Percentiles rank a stretch among this genome's conserved stretches.
Evolutionary conservation across 2,113 vertebrate species (phyloP).

Genomic region (Protomyctophum bolini): DNA sequence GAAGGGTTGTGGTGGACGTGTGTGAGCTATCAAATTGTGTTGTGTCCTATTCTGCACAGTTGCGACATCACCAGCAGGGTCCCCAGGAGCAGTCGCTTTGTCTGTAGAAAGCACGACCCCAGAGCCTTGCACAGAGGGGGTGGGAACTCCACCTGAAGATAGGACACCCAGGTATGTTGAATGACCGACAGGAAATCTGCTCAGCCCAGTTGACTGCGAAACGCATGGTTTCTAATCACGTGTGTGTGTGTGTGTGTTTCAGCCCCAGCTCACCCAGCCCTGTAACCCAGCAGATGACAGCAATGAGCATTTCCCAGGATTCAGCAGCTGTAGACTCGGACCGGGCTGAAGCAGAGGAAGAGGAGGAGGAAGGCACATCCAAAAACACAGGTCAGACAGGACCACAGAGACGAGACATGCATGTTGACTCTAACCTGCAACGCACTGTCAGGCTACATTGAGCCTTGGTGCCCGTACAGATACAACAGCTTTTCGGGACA

Average conservation of each 20-base stretch:
- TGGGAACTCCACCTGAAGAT: slow-evolving; percentile 76
- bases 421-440: not conserved
- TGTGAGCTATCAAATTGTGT: slow-evolving; percentile 24
- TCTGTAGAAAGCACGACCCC: slow-evolving; percentile 70
- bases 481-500: too few species aligned
- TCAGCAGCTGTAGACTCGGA: slow-evolving; percentile 78
- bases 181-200: not conserved
- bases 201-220: not conserved
- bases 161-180: slow-evolving; percentile 76
- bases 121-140: slow-evolving; percentile 73
- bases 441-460: too few species aligned
- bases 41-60: slow-evolving; percentile 49
- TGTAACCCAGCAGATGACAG: slow-evolving; percentile 90
- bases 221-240: too few species aligned
- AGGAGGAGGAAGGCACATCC: slow-evolving; percentile 74
- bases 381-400: slow-evolving; percentile 68
- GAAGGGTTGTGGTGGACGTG: slow-evolving; percentile 19
- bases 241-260: not conserved
- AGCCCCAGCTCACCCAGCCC: slow-evolving; percentile 82
- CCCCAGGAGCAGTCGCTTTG: slow-evolving; percentile 70
- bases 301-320: slow-evolving; percentile 91
- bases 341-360: slow-evolving; percentile 73
- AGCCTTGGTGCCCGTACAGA: too few species aligned
- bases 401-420: not conserved
- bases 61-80: slow-evolving; percentile 72